These are phyloP conservation scores for Typhlomys cinereus DNA, from an alignment of 2,113 vertebrate species.

Conservation along the genomic window DNA sequence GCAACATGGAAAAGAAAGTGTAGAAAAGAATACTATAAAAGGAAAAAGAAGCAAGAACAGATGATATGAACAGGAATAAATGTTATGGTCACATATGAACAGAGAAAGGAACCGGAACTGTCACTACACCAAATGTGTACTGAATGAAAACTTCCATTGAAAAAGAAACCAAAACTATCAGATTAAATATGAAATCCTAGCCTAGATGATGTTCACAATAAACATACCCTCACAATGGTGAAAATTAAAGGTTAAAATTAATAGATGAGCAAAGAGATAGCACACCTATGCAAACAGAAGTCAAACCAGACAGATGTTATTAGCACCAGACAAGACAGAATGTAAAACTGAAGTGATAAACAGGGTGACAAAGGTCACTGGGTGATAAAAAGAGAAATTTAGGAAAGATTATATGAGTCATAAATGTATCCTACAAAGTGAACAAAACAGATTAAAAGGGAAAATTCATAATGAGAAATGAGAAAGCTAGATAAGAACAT, in stretches of 20 bases:
- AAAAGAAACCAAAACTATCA: not conserved
- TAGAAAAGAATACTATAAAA: not conserved
- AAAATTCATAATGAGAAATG: not conserved
- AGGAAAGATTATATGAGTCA: not conserved
- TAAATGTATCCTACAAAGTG: not conserved
- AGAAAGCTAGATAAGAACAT: not conserved
- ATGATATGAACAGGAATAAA: no score
- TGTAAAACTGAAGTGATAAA: conserved; percentile 41
- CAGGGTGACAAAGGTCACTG: not conserved
- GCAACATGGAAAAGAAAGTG: not conserved
- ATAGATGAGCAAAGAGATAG: conserved; percentile 8
- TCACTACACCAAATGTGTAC: not conserved
- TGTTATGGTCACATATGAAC: not conserved
- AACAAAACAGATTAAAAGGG: not conserved
- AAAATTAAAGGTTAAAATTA: conserved; percentile 42
- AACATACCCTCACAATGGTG: not conserved
- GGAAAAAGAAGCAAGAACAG: not conserved
- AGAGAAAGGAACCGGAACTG: not conserved
- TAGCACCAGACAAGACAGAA: not conserved
- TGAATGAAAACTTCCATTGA: not conserved
- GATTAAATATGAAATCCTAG: not conserved
- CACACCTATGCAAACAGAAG: not conserved
- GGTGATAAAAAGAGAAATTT: not conserved
- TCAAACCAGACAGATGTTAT: not conserved
- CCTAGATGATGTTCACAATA: not conserved